Percentiles rank a stretch among this genome's conserved stretches.
These are phyloP conservation scores for Drosophila algonquin DNA, from an alignment of 2,888 invertebrate species.

Conservation along the genomic window DNA sequence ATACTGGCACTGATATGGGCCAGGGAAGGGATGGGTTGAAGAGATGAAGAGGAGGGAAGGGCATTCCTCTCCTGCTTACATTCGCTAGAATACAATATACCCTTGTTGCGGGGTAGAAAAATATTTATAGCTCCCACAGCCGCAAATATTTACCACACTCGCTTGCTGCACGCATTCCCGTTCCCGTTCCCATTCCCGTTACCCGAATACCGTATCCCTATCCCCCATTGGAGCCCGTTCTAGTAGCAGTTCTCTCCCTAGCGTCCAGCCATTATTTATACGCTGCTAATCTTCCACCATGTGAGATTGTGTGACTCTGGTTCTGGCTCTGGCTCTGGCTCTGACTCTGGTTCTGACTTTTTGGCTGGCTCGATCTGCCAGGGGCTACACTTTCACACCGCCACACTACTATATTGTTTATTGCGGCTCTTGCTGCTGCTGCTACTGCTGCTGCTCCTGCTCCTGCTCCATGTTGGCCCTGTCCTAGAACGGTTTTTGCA, in stretches of 20 bases:
- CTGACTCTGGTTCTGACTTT: constrained; percentile 56
- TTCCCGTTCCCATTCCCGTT: neutral
- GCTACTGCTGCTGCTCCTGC: neutral
- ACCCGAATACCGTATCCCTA: neutral
- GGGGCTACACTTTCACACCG: constrained; percentile 61
- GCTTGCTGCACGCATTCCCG: constrained; percentile 12
- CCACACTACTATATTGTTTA: constrained; percentile 62
- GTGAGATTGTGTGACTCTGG: constrained; percentile 34
- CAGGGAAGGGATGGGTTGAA: neutral
- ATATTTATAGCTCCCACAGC: constrained; percentile 66
- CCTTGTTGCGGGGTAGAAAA: constrained; percentile 48
- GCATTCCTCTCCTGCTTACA: neutral
- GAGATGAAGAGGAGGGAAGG: neutral
- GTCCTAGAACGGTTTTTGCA: constrained; percentile 52
- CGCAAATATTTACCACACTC: constrained; percentile 68
- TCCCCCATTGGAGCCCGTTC: neutral
- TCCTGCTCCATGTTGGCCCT: constrained; percentile 22
- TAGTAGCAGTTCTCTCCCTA: constrained; percentile 9
- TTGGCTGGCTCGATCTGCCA: constrained; percentile 62
- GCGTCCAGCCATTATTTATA: constrained; percentile 63
- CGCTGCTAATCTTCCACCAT: constrained; percentile 70
- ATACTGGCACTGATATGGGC: neutral
- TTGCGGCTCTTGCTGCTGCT: constrained; percentile 55
- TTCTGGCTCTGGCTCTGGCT: constrained; percentile 5
- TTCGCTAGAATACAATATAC: neutral